Evolutionary conservation across 2,888 invertebrate genomes (phyloP).

Genomic region (Himalopsyche tibetana): DNA sequence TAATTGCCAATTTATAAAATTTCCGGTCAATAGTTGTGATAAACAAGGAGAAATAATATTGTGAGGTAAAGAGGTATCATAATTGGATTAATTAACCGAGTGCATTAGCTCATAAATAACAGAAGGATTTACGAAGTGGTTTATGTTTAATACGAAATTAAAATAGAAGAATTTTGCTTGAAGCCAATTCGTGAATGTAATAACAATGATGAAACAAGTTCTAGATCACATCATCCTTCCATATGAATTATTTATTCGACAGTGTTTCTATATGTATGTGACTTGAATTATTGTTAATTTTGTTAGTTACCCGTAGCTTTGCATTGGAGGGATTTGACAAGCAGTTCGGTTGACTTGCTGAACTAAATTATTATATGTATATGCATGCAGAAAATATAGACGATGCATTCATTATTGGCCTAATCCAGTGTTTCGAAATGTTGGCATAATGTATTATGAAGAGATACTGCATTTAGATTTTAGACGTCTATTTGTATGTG

Average conservation of each 20-base stretch:
- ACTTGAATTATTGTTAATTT: too few species aligned
- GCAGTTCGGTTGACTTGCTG: neutral
- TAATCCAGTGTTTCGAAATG: neutral
- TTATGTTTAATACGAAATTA: too few species aligned
- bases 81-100: neutral
- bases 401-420: neutral
- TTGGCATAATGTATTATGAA: slow-evolving; percentile 9
- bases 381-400: slow-evolving; percentile 12
- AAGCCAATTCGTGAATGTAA: too few species aligned
- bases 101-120: too few species aligned
- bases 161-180: too few species aligned
- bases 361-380: slow-evolving; percentile 9
- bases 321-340: neutral
- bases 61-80: neutral
- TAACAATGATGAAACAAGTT: too few species aligned
- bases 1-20: slow-evolving; percentile 2
- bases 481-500: too few species aligned
- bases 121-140: too few species aligned
- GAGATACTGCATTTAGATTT: neutral
- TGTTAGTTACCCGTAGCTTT: neutral
- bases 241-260: too few species aligned
- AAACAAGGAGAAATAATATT: neutral
- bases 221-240: too few species aligned
- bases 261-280: too few species aligned
- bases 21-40: neutral